Evolutionary conservation across 2,113 vertebrate species (phyloP).

Genomic region (Platysternon megacephalum): DNA sequence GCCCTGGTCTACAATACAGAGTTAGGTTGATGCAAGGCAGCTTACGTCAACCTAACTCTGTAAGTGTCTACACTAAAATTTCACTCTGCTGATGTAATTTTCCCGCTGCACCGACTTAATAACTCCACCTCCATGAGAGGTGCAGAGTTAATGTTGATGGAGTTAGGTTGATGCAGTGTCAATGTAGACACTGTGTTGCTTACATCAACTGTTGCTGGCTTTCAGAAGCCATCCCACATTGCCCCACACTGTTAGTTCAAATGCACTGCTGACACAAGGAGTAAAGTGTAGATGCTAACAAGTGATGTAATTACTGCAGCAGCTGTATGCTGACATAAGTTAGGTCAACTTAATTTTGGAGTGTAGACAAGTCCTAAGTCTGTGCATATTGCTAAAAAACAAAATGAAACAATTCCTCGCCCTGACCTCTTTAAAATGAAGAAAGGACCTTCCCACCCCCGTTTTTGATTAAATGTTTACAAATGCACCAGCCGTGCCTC

Average conservation of each 20-base stretch:
- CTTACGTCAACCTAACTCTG: background rate
- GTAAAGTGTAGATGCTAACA: background rate
- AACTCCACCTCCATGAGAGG: background rate
- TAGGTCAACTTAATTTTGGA: background rate
- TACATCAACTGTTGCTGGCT: background rate
- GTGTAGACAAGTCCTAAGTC: background rate
- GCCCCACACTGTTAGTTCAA: background rate
- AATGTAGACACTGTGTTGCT: background rate
- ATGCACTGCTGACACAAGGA: background rate
- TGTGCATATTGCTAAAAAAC: background rate
- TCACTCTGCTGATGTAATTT: background rate
- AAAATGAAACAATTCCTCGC: background rate
- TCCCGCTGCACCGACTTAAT: too few species aligned
- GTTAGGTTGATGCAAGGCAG: background rate
- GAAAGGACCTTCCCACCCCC: background rate
- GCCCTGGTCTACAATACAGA: background rate
- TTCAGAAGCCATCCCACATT: background rate
- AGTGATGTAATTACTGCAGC: background rate
- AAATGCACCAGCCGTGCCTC: background rate
- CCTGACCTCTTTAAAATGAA: background rate
- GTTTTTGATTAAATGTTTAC: background rate
- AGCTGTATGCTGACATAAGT: background rate
- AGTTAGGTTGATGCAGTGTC: background rate
- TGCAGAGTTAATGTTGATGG: background rate
- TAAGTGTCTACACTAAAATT: background rate